Evolutionary conservation across 1,140 invertebrate genomes (phyloP).

Genomic region (Conus ventricosus): DNA sequence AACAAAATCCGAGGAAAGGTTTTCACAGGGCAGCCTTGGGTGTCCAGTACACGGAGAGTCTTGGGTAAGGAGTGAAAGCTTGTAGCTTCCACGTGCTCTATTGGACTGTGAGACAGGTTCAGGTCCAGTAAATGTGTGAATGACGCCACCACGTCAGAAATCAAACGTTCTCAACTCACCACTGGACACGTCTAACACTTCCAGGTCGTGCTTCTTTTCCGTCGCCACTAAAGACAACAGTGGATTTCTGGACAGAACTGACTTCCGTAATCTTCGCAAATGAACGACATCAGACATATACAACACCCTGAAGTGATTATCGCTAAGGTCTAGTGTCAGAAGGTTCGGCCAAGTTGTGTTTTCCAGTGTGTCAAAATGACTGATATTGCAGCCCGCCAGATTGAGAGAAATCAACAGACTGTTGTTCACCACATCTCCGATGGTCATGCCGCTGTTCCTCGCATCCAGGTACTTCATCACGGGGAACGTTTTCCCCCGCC

Average conservation of each 20-base stretch:
- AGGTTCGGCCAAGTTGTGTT: background rate
- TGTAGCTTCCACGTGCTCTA: background rate
- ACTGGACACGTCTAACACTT: background rate
- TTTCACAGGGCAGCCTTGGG: background rate
- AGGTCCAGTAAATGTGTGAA: background rate
- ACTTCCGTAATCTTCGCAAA: conserved; percentile 3
- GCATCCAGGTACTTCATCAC: background rate
- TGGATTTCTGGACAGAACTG: conserved; percentile 21
- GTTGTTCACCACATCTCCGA: background rate
- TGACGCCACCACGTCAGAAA: background rate
- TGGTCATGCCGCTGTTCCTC: background rate
- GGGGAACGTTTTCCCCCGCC: background rate
- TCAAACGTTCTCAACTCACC: background rate
- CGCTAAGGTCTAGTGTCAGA: conserved; percentile 17
- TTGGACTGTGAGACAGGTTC: background rate
- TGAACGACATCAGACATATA: background rate
- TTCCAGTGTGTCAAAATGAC: conserved; percentile 1
- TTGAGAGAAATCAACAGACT: background rate
- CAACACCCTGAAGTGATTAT: conserved; percentile 25
- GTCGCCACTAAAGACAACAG: background rate
- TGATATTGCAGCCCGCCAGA: background rate
- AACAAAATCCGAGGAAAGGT: background rate
- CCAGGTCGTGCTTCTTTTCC: background rate
- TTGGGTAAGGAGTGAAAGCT: background rate
- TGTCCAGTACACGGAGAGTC: background rate